Evolutionary conservation across 2,113 vertebrate genomes (phyloP), one percentile per base, ranked within the genome.

Genomic region (Fulica atra): DNA sequence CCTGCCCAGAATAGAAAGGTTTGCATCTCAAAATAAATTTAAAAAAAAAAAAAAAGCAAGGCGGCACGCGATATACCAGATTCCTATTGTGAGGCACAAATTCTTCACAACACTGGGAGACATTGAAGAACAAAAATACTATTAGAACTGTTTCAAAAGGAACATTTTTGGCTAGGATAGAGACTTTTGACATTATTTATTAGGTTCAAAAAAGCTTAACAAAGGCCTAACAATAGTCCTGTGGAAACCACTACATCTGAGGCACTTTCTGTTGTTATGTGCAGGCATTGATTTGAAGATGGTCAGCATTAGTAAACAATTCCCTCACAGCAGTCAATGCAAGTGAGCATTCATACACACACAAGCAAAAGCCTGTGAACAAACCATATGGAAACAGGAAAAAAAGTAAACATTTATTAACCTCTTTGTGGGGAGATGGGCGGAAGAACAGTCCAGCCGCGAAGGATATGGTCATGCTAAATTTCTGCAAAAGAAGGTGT

Each of bases 121-220:
- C 98, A 97, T 96, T 25, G 28, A 91, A 69, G 97, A 97, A 98
- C 98, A 98, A 99, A 98, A 99, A 98, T 98, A 98, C 98, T 98
- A 99, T 98, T 98, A 99, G 98, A 98, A 98, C 98, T 98, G 97
- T 97, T 98, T 99, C 98, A 98, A 98, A 99, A 98, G 98, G 97
- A 97, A 98, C 98, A 98, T 98, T 98, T 98, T 97, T 97, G 97
- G 97, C 97, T 91, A 97, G 96, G 98, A 99, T 97, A 97, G 98
- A 98, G 98, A 99, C 98, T 99, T 98, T 98, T 98, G 98, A 98
- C 95, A 97, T 99, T 98, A 99, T 99, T 99, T 99, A 98, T 99
- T 98, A 98, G 97, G 98, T 98, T 98, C 97, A 98, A 98, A 98
- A 98, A 97, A 97, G 98, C 96, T 90, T 97, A 97, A 98, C 98